Evolutionary conservation across 2,888 invertebrate species (phyloP), one percentile per base, ranked within the genome.

Genomic region (Odontocolon sp.): DNA sequence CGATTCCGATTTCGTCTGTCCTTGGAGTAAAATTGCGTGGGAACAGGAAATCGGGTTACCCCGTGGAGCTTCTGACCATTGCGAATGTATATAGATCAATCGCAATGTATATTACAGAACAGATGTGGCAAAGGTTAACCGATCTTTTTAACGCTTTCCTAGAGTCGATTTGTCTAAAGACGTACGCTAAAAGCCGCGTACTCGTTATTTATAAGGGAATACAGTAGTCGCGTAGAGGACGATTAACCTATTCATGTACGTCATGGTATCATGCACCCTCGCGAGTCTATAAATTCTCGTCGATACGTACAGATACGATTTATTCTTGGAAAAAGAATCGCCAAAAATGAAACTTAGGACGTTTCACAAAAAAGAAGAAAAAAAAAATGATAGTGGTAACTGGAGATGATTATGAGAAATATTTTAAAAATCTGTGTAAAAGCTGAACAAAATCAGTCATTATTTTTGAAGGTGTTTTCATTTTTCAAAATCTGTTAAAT

Each of bases 61-160:
- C 79, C 82, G 77, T 81, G 74, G 23, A 57, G 33, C 26, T 52
- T 38, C 50, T 18, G 64, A 16, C 54, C 52, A 45, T 21, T 45
- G 6, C 54, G 36, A 28, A 36, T 54, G 63, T 52, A 52, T 52
- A 31, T 36, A 36, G 16, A 52, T 18, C 52, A 9, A 33, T 1
- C 26, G 33, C 28, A 18, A 47, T 38, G 26, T 52, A 61, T 6
- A 68, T 68, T 45, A 38, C 14, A 33, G 40, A 61, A 52, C 18
- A 74, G 50, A 56, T 75, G 59, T 69, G 81, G 80, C 81, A 85
- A 85, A 85, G 85, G 85, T 85, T 85, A 85, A 85, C 85, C 85
- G 85, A 84, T 81, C 83, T 85, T 82, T 85, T 85, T 85, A 85
- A 85, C 85, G 85, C 85, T 80, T 84, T 82, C 80, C 77, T 78